Evolutionary conservation across 2,888 invertebrate species (phyloP).

Genomic region (Trachelus tabidus): DNA sequence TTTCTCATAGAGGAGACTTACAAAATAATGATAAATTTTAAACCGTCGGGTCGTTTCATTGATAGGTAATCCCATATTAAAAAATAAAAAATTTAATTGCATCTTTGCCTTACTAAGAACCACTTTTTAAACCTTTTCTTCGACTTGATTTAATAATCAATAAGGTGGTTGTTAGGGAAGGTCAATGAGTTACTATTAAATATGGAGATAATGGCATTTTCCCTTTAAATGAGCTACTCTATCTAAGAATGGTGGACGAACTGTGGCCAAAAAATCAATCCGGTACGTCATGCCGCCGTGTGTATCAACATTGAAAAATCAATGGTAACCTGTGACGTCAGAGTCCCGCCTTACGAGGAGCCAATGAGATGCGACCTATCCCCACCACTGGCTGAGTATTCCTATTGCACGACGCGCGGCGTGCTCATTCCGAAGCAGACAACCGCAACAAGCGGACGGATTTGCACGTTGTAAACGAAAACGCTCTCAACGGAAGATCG

Average conservation of each 20-base stretch:
- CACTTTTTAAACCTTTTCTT: background rate
- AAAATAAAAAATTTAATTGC: too few species aligned
- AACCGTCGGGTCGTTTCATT: background rate
- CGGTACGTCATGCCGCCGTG: constrained; percentile 43
- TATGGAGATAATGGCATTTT: background rate
- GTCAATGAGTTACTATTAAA: background rate
- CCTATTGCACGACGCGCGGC: constrained; percentile 50
- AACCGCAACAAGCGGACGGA: constrained; percentile 42
- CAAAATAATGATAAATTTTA: background rate
- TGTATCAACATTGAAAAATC: constrained; percentile 62
- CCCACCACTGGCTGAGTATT: constrained; percentile 40
- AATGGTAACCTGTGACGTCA: constrained; percentile 62
- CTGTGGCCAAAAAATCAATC: constrained; percentile 47
- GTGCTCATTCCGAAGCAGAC: constrained; percentile 62
- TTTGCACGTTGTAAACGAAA: constrained; percentile 1
- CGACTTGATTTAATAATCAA: background rate
- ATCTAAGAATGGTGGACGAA: background rate
- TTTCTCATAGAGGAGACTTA: background rate
- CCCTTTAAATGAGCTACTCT: background rate
- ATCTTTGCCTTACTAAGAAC: background rate
- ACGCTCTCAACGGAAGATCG: constrained; percentile 19
- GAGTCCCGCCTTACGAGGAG: constrained; percentile 56
- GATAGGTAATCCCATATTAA: background rate
- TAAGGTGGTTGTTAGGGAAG: background rate
- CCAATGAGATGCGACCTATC: constrained; percentile 46